phyloP scores from a whole-genome alignment of 2,888 invertebrate species.

The Drosophila gaucha region DNA sequence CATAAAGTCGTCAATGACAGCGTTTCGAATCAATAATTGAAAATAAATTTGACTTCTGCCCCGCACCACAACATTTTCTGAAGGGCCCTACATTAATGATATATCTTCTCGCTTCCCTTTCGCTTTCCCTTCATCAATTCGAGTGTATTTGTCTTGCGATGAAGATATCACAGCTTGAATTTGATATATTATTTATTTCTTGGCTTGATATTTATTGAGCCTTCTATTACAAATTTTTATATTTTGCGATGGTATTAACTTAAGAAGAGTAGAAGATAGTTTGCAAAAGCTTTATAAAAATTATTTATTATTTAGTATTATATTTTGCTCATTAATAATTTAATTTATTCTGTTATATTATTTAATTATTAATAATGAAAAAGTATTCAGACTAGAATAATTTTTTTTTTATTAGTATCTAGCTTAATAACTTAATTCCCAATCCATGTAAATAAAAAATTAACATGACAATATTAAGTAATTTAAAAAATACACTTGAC shows the following conservation, averaged over 20 bases:
- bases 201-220: not conserved
- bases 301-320: too few relatives aligned
- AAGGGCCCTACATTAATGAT: conserved; percentile 41
- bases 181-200: conserved; percentile 1
- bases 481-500: too few relatives aligned
- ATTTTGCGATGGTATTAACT: not conserved
- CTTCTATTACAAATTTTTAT: not conserved
- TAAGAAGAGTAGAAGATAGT: not conserved
- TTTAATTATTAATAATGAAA: too few relatives aligned
- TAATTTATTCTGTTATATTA: too few relatives aligned
- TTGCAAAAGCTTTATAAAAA: not conserved
- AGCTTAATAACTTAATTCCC: too few relatives aligned
- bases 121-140: conserved; percentile 27
- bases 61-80: conserved; percentile 11
- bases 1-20: conserved; percentile 72
- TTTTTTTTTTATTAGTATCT: too few relatives aligned
- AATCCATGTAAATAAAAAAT: too few relatives aligned
- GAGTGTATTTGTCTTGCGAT: conserved; percentile 12
- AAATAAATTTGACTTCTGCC: conserved; percentile 31
- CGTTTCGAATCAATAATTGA: conserved; percentile 72
- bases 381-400: too few relatives aligned
- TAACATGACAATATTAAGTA: too few relatives aligned
- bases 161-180: conserved; percentile 9
- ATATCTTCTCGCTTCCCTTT: conserved; percentile 29
- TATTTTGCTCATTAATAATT: too few relatives aligned